Evolutionary conservation across 2,888 invertebrate genomes (phyloP).

Genomic region (Napeogenes inachia): DNA sequence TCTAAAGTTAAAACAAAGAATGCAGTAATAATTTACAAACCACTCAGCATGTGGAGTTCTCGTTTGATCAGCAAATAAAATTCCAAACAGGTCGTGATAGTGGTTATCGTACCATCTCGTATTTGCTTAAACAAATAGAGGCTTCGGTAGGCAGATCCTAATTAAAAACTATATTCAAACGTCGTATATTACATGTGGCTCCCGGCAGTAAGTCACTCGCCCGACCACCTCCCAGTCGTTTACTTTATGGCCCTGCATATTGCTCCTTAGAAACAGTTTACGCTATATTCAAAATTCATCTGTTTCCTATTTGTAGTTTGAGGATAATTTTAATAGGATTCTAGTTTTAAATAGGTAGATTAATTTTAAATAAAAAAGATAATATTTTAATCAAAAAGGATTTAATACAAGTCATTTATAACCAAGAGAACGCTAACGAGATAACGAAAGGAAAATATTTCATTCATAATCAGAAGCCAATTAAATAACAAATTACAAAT

Average conservation of each 20-base stretch:
- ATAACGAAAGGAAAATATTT: conserved; percentile 40
- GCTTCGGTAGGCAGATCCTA: conserved; percentile 65
- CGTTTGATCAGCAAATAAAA: conserved; percentile 56
- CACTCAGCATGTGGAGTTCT: neutral
- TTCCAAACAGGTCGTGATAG: conserved; percentile 53
- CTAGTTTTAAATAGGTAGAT: neutral
- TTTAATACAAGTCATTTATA: conserved; percentile 31
- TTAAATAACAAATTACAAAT: conserved; percentile 69
- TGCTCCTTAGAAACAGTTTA: conserved; percentile 33
- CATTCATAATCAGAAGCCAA: conserved; percentile 64
- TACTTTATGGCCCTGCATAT: conserved; percentile 49
- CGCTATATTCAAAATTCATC: conserved; percentile 15
- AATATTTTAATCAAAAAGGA: neutral
- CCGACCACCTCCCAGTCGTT: conserved; percentile 62
- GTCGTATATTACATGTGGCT: conserved; percentile 63
- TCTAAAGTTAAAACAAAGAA: too few relatives aligned
- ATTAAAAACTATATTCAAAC: conserved; percentile 70
- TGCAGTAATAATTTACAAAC: neutral
- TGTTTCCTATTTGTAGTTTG: conserved; percentile 5
- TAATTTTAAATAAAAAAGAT: neutral
- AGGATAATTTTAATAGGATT: conserved; percentile 3
- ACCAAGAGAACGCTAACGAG: conserved; percentile 35
- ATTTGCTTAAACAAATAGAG: conserved; percentile 69
- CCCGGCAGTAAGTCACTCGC: conserved; percentile 57
- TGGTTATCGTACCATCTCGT: conserved; percentile 61